A percentile compares a stretch with the other conserved stretches of the same genome.
phyloP scores from a whole-genome alignment of 2,888 invertebrate species.

The Euclidia mi region DNA sequence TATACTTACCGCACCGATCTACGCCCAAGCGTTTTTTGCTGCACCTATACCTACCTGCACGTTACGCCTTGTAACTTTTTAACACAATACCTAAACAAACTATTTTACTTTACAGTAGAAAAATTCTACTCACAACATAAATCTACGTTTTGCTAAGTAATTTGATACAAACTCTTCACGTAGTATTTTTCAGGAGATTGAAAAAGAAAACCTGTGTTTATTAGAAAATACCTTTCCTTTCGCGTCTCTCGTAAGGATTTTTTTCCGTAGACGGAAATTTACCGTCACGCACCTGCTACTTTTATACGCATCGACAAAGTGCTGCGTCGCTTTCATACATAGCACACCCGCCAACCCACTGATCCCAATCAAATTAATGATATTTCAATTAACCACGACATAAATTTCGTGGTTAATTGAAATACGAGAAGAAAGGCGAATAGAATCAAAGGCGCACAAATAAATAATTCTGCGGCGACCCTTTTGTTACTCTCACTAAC shows the following conservation, averaged over 20 bases:
- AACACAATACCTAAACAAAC: slow-evolving; percentile 7
- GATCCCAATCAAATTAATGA: slow-evolving; percentile 67
- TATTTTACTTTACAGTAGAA: background rate
- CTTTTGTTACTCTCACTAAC: slow-evolving; percentile 68
- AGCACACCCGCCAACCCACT: slow-evolving; percentile 38
- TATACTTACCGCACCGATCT: slow-evolving; percentile 46
- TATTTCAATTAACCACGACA: slow-evolving; percentile 64
- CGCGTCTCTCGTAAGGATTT: slow-evolving; percentile 69
- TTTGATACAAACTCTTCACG: slow-evolving; percentile 26
- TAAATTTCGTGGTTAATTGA: too few species aligned
- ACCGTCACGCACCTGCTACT: slow-evolving; percentile 71
- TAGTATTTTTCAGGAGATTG: slow-evolving; percentile 27
- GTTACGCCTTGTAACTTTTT: background rate
- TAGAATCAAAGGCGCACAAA: slow-evolving; percentile 51
- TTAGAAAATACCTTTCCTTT: slow-evolving; percentile 76
- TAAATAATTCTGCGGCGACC: slow-evolving; percentile 60
- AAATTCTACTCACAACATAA: background rate
- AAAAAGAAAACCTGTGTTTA: slow-evolving; percentile 63
- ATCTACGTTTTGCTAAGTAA: slow-evolving; percentile 29
- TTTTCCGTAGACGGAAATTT: slow-evolving; percentile 69
- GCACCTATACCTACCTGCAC: background rate
- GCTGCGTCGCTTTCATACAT: slow-evolving; percentile 59
- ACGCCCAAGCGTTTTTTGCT: slow-evolving; percentile 33
- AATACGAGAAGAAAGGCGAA: slow-evolving; percentile 43
- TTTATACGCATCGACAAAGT: slow-evolving; percentile 66